These are phyloP conservation scores for Typhlichthys eigenmanni DNA, from an alignment of 2,797 vertebrate species.

Conservation along the genomic window DNA sequence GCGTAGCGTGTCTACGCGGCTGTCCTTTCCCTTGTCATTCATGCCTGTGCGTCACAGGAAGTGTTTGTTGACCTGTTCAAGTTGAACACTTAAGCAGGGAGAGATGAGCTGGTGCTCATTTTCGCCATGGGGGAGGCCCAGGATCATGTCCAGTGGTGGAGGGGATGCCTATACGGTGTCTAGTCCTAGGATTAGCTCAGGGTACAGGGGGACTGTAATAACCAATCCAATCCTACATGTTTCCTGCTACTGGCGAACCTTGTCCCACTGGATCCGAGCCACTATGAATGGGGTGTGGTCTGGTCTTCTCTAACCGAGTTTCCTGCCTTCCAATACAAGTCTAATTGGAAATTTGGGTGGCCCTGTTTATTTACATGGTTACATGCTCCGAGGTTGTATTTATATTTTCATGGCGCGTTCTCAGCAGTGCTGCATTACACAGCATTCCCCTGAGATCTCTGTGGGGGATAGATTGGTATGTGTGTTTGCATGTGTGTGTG, in stretches of 20 bases:
- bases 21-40: constrained; percentile 42
- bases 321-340: constrained; percentile 92
- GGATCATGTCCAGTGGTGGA: background rate
- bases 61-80: constrained; percentile 75
- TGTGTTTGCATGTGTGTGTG: constrained; percentile 14
- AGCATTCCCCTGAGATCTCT: constrained; percentile 79
- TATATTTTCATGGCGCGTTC: constrained; percentile 97
- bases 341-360: constrained; percentile 99
- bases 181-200: constrained; percentile 7
- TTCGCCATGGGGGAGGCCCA: background rate
- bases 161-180: background rate
- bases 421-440: constrained; percentile 94
- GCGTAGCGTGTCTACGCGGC: background rate
- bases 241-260: constrained; percentile 20
- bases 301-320: constrained; percentile 81
- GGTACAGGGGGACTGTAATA: constrained; percentile 15
- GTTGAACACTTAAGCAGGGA: constrained; percentile 11
- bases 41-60: constrained; percentile 74
- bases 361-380: constrained; percentile 99
- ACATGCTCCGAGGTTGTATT: constrained; percentile 92
- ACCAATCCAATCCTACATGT: constrained; percentile 3
- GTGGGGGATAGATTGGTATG: constrained; percentile 58
- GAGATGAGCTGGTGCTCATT: background rate
- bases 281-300: constrained; percentile 57
- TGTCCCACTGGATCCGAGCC: constrained; percentile 35